phyloP scores from a whole-genome alignment of 2,888 invertebrate species.

The Tipula confusa region DNA sequence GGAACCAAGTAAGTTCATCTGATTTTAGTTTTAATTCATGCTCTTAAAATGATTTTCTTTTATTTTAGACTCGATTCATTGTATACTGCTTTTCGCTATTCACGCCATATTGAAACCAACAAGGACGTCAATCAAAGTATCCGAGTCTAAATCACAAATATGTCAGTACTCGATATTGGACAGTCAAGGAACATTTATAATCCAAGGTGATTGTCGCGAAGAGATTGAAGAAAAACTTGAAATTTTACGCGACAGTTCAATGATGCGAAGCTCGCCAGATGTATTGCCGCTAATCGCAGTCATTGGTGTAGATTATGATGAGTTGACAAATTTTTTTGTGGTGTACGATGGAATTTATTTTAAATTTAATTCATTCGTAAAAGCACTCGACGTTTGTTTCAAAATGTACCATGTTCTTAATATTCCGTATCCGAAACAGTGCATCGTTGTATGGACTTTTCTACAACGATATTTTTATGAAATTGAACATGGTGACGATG shows the following conservation, averaged over 20 bases:
- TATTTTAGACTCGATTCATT: not conserved
- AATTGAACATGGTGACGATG: not conserved
- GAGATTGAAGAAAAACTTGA: not conserved
- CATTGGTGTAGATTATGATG: slow-evolving; percentile 32
- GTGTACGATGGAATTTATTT: slow-evolving; percentile 32
- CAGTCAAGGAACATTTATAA: not conserved
- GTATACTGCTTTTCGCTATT: not conserved
- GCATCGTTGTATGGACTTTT: not conserved
- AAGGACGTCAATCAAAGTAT: not conserved
- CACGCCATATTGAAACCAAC: not conserved
- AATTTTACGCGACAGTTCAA: not conserved
- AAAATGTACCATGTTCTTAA: slow-evolving; percentile 34
- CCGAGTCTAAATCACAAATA: not conserved
- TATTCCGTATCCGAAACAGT: slow-evolving; percentile 29
- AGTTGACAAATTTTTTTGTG: slow-evolving; percentile 33
- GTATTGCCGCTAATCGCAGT: not conserved
- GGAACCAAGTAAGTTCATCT: not conserved
- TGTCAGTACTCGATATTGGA: not conserved
- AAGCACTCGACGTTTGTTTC: slow-evolving; percentile 33
- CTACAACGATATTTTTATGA: not conserved
- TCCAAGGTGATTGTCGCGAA: not conserved
- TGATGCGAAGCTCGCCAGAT: not conserved
- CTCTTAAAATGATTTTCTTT: not conserved
- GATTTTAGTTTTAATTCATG: too few species aligned
- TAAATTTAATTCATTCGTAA: slow-evolving; percentile 31